Conservation (phyloP, 2,888 invertebrate species). For the Synanthedon formicaeformis region DNA sequence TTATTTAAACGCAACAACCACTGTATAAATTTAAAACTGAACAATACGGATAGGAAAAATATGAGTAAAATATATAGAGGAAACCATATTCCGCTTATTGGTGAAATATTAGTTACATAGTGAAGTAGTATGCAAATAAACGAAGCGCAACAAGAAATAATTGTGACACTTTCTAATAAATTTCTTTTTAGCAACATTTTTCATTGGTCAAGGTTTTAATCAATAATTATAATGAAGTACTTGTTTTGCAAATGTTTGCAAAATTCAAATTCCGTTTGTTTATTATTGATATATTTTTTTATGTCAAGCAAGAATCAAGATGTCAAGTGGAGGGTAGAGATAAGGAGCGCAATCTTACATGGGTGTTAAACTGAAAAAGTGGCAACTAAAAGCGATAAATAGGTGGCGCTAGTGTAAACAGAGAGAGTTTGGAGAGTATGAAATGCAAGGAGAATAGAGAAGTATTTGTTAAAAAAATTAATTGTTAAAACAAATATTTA, state of each 20-base stretch:
- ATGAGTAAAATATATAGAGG: slow-evolving; percentile 43
- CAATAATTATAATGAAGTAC: background rate
- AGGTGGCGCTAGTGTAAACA: no score
- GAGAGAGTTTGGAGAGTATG: no score
- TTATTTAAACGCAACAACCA: slow-evolving; percentile 64
- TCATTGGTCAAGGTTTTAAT: background rate
- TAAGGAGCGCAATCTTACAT: no score
- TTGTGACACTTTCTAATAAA: slow-evolving; percentile 37
- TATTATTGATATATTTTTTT: background rate
- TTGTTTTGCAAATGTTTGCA: background rate
- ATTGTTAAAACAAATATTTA: no score
- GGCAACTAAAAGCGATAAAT: no score
- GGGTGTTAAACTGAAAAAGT: no score
- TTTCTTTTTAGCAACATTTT: slow-evolving; percentile 50
- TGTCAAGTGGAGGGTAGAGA: background rate
- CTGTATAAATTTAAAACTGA: slow-evolving; percentile 66
- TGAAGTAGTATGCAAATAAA: slow-evolving; percentile 39
- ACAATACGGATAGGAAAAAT: slow-evolving; percentile 51
- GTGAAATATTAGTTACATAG: slow-evolving; percentile 50
- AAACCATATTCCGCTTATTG: slow-evolving; percentile 53
- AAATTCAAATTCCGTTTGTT: background rate
- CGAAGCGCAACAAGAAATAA: slow-evolving; percentile 38
- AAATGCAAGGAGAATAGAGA: no score
- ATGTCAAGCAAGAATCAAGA: no score
- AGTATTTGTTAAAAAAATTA: no score